Evolutionary conservation across 2,797 vertebrate genomes (phyloP), one percentile per base, ranked within the genome.

Genomic region (Avahi laniger): DNA sequence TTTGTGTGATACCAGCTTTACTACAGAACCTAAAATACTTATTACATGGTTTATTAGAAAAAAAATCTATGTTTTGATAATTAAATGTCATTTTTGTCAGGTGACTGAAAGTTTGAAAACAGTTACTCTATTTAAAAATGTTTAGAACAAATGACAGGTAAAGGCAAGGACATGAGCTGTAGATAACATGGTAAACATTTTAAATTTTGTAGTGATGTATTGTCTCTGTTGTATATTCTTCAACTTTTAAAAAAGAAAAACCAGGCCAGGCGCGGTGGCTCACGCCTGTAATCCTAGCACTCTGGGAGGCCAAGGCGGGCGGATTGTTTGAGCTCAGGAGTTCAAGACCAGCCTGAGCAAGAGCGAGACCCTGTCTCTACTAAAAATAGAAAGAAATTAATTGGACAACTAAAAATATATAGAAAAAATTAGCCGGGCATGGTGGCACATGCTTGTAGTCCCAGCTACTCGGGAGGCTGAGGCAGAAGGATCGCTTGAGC

Each of bases 51-150:
- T 95, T 93, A 91, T 54, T 72, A 93, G 50, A 61, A 90, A 93
- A 93, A 69, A 57, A 90, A 78, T 76, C 20, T 65, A 59, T 72
- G 72, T 84, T 91, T 91, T 89, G 50, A 54, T 52, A 94, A 65
- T 84, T 90, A 93, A 81, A 35, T 76, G 50, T 73, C 57, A 94
- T 46, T 96, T 96, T 93, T 87, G 93, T 76, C 41, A 96, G 67
- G 22, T 93, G n/a, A 95, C 17, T 72, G 61, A 72, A 9, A 90
- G 59, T 85, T 96, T 94, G 65, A 88, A 84, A 89, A 72, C 70
- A 91, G 33, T 57, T 50, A 83, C 59, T 93, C 46, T 67, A 48
- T 81, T 89, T 97, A 41, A 94, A 54, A 72, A 86, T 35, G 15
- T 7, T 14, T 82, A 57, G 65, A 26, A 85, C 20, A 94, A 85